Conservation (phyloP, 2,888 invertebrate species). For the Thereva unica region DNA sequence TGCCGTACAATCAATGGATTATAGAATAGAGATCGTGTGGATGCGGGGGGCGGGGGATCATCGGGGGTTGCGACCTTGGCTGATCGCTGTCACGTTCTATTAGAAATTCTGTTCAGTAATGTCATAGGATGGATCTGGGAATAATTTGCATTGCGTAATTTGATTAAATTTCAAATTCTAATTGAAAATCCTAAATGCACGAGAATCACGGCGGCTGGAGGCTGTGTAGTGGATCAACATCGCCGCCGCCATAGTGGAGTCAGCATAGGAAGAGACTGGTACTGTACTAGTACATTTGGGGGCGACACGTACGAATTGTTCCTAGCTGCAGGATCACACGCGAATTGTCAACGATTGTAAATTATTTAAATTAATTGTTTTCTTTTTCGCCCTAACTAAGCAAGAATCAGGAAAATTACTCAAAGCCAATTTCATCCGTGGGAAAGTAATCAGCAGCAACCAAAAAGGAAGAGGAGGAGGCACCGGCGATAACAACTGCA, state of each 20-base stretch:
- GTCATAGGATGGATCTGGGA: constrained; percentile 21
- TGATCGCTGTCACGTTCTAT: constrained; percentile 20
- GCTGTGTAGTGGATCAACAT: constrained; percentile 4
- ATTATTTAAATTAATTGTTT: too few relatives aligned
- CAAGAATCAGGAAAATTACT: too few relatives aligned
- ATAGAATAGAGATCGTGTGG: constrained; percentile 6
- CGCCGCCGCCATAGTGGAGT: background rate
- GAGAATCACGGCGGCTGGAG: background rate
- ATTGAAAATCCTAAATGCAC: constrained; percentile 6
- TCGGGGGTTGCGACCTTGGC: constrained; percentile 14
- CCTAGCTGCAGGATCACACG: too few relatives aligned
- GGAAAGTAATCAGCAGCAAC: too few relatives aligned
- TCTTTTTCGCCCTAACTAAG: too few relatives aligned
- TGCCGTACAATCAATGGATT: constrained; percentile 13
- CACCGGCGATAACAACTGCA: too few relatives aligned
- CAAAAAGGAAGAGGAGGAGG: too few relatives aligned
- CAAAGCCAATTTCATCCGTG: too few relatives aligned
- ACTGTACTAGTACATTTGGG: too few relatives aligned
- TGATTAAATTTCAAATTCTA: constrained; percentile 35
- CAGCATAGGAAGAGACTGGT: background rate
- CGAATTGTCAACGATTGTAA: too few relatives aligned
- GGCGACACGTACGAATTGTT: too few relatives aligned
- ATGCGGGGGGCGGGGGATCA: constrained; percentile 4
- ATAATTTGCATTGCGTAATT: constrained; percentile 32
- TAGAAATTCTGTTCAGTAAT: constrained; percentile 4